Evolutionary conservation across 1,140 invertebrate genomes (phyloP).

Genomic region (Neodiprion lecontei): DNA sequence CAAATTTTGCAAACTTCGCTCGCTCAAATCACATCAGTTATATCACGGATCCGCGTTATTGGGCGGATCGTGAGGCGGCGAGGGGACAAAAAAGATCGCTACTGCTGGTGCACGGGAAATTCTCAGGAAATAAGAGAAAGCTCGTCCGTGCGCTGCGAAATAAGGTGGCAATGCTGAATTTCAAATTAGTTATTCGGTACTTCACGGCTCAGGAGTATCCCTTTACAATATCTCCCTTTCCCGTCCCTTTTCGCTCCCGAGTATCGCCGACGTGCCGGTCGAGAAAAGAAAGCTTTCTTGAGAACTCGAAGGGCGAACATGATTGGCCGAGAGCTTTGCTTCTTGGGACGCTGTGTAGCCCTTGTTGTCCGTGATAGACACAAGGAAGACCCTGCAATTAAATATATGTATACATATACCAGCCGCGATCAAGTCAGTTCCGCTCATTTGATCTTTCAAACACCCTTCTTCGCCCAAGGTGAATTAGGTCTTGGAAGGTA

Average conservation of each 20-base stretch:
- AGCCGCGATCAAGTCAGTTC: no score
- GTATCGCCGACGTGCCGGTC: background rate
- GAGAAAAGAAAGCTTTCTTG: background rate
- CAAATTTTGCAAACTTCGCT: background rate
- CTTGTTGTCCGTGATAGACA: background rate
- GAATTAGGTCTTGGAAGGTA: no score
- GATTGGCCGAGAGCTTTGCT: background rate
- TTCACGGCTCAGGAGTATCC: background rate
- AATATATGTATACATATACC: no score
- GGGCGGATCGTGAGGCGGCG: no score
- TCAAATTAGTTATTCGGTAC: conserved; percentile 35
- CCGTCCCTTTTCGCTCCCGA: background rate
- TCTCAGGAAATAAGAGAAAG: conserved; percentile 23
- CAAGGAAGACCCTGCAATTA: no score
- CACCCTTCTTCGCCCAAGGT: no score
- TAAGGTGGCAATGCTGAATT: conserved; percentile 41
- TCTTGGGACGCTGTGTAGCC: background rate
- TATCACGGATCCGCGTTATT: background rate
- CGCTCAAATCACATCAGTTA: background rate
- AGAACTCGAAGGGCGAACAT: background rate
- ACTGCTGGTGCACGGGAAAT: conserved; percentile 11
- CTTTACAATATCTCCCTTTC: background rate
- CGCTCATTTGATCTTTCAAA: no score
- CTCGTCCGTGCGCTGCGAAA: conserved; percentile 41
- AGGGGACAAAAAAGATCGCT: conserved; percentile 5